A percentile compares a stretch with the other conserved stretches of the same genome.
Evolutionary conservation across 2,888 invertebrate species (phyloP).

Genomic region (Ophraella communa): DNA sequence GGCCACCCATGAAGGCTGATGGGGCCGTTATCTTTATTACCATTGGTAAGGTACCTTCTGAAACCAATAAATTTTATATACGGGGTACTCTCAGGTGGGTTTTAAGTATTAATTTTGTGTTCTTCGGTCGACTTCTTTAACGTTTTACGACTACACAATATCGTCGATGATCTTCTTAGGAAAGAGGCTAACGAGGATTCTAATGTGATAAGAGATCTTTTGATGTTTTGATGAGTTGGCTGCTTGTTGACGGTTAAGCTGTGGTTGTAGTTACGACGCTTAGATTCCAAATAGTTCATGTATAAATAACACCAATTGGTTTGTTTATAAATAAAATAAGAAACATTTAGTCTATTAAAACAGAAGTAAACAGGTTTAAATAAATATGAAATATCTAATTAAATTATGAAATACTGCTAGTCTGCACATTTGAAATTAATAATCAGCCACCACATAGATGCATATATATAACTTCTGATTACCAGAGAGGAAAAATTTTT

Average conservation of each 20-base stretch:
- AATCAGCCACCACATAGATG: too few species aligned
- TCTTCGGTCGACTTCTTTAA: conserved; percentile 36
- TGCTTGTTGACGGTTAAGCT: neutral
- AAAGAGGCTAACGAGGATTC: conserved; percentile 40
- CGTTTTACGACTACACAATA: conserved; percentile 39
- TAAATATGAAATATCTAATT: too few species aligned
- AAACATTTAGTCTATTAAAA: too few species aligned
- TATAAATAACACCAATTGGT: too few species aligned
- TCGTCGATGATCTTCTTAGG: conserved; percentile 33
- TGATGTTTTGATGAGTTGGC: conserved; percentile 18
- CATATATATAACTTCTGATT: too few species aligned
- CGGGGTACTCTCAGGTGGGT: conserved; percentile 38
- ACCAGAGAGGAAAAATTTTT: too few species aligned
- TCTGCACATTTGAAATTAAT: too few species aligned
- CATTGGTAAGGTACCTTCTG: conserved; percentile 49
- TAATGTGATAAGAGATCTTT: conserved; percentile 35
- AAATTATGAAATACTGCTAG: too few species aligned
- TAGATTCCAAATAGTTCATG: conserved; percentile 1
- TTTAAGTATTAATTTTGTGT: conserved; percentile 40
- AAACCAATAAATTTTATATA: conserved; percentile 52
- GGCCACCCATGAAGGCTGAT: conserved; percentile 49
- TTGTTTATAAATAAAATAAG: too few species aligned
- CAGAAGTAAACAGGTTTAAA: too few species aligned
- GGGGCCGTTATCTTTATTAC: conserved; percentile 51
- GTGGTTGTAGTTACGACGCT: conserved; percentile 5